These are phyloP conservation scores for Nerophis lumbriciformis DNA, from an alignment of 2,113 vertebrate species.

Conservation along the genomic window DNA sequence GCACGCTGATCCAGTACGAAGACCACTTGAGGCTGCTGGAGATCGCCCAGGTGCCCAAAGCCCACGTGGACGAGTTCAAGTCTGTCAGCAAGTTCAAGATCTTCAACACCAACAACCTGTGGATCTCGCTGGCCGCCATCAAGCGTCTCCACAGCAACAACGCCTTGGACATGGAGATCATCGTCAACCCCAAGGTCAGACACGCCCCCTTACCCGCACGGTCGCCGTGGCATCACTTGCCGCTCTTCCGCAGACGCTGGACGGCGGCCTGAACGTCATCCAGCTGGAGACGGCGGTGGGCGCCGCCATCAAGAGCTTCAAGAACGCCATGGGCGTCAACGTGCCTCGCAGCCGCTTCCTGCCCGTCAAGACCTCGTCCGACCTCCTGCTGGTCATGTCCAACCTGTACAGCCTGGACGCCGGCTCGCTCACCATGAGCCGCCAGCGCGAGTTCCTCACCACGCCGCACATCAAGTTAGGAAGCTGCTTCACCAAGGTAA, in stretches of 20 bases:
- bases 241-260: slow-evolving; percentile 78
- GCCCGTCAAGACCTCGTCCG: slow-evolving; percentile 95
- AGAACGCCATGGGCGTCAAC: slow-evolving; percentile 94
- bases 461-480: slow-evolving; percentile 96
- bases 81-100: slow-evolving; percentile 98
- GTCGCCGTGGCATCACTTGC: not conserved
- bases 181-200: slow-evolving; percentile 92
- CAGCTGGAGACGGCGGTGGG: slow-evolving; percentile 98
- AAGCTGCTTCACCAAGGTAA: slow-evolving; percentile 95
- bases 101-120: slow-evolving; percentile 98
- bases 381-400: slow-evolving; percentile 96
- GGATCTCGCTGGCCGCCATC: slow-evolving; percentile 91
- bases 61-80: slow-evolving; percentile 96
- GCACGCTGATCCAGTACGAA: slow-evolving; percentile 90
- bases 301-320: slow-evolving; percentile 95
- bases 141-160: slow-evolving; percentile 91
- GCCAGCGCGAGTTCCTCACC: slow-evolving; percentile 91
- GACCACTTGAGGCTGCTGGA: slow-evolving; percentile 94
- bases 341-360: slow-evolving; percentile 96
- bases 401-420: slow-evolving; percentile 97
- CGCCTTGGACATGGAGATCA: slow-evolving; percentile 94
- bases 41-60: slow-evolving; percentile 97
- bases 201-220: not conserved
- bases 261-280: slow-evolving; percentile 92
- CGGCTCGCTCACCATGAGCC: slow-evolving; percentile 93